These are phyloP conservation scores for Neosilurus hyrtlii DNA, from an alignment of 2,797 vertebrate genomes.

Conservation along the genomic window DNA sequence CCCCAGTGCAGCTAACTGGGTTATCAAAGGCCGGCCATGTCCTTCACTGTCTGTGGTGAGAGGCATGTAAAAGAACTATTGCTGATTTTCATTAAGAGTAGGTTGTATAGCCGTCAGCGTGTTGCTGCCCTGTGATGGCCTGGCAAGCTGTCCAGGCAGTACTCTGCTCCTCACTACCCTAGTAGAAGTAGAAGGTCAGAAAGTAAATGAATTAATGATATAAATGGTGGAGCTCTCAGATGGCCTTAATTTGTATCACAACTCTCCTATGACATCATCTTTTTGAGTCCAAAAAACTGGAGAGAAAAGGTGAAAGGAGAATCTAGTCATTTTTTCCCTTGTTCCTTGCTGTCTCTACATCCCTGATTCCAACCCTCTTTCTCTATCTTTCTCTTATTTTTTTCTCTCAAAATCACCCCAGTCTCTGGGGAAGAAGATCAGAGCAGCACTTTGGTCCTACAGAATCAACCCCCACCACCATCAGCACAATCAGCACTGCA, in stretches of 20 bases:
- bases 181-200: no score
- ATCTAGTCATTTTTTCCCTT: neutral
- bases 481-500: neutral
- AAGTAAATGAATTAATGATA: neutral
- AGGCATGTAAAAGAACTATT: no score
- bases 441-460: slow-evolving; percentile 39
- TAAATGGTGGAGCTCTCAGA: neutral
- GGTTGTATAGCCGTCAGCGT: no score
- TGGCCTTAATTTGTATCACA: neutral
- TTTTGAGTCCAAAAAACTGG: neutral
- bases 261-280: neutral
- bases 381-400: slow-evolving; percentile 29
- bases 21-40: no score
- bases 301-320: neutral
- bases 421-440: slow-evolving; percentile 47
- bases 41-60: no score
- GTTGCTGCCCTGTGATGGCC: no score
- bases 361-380: neutral
- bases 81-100: no score
- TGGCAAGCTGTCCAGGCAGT: no score
- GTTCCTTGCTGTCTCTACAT: neutral
- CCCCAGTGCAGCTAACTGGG: no score
- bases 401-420: slow-evolving; percentile 27
- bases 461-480: slow-evolving; percentile 35
- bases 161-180: no score